Percentiles rank a stretch among this genome's conserved stretches.
Conservation (phyloP, 2,888 invertebrate species). For the Nephrotoma guestfalica region DNA sequence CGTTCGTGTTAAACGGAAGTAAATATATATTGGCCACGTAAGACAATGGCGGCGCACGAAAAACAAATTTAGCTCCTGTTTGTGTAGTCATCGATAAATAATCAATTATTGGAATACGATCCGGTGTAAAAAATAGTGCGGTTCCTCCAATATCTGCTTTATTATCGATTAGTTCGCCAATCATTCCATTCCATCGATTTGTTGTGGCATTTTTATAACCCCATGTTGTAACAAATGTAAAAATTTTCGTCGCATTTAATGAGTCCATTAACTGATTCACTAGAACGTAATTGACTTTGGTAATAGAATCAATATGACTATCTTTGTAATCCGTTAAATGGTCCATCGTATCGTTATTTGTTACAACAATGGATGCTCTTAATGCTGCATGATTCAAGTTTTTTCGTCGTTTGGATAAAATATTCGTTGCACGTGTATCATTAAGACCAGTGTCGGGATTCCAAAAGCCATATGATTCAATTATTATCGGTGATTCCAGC, state of each 20-base stretch:
- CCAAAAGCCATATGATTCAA: neutral
- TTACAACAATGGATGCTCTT: constrained; percentile 42
- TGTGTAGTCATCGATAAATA: constrained; percentile 41
- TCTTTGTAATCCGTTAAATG: constrained; percentile 43
- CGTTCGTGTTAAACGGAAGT: constrained; percentile 44
- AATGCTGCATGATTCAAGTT: constrained; percentile 35
- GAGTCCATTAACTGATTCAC: constrained; percentile 41
- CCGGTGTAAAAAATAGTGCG: constrained; percentile 25
- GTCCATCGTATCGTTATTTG: constrained; percentile 41
- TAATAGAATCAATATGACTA: constrained; percentile 41
- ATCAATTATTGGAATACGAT: constrained; percentile 31
- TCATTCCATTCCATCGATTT: constrained; percentile 48
- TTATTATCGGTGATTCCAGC: neutral
- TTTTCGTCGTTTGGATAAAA: constrained; percentile 25
- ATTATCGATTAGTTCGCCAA: constrained; percentile 40
- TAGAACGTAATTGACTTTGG: constrained; percentile 46
- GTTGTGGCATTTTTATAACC: constrained; percentile 40
- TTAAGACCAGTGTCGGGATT: neutral
- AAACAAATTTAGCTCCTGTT: constrained; percentile 42
- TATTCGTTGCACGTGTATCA: constrained; percentile 8
- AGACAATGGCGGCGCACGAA: constrained; percentile 49
- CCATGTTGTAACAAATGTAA: constrained; percentile 41
- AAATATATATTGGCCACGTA: constrained; percentile 50
- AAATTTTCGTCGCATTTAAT: constrained; percentile 40
- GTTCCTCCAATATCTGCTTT: constrained; percentile 47